Base-by-base conservation (phyloP, 2,797 vertebrate genomes). In the Tarsius wallacei region DNA sequence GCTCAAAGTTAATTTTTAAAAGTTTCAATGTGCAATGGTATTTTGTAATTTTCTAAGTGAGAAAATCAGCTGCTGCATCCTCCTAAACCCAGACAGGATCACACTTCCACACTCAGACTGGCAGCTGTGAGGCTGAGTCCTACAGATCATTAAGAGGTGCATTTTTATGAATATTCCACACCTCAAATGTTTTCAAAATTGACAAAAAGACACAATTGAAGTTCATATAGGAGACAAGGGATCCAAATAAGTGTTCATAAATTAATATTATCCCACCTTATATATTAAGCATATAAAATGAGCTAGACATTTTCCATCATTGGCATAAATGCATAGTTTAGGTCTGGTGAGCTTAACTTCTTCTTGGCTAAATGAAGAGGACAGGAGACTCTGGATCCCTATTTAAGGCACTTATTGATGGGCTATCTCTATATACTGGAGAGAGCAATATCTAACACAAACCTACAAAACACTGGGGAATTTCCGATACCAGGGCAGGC, bases 131-230 rank as follows among this genome's bases (percentile, higher is more conserved):
- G 11, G 36, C 57, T n/a, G 17, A n/a, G 7, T 73, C 68, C n/a
- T 59, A 5, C 4, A 19, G n/a, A 33, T 21, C 76, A 24, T 1
- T 5, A 12, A 47, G 1, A 13, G 42, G 1, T 0, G 3, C 2
- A 2, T 13, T 49, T 57, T 36, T 19, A 0, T 19, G 33, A 63
- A 31, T 0, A 3, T 17, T 0, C 66, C 53, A 47, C 2, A 2
- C 17, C 28, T 24, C 22, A 26, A 24, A 57, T 2, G 28, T 2
- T 33, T 55, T 49, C 7, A 15, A 51, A 68, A 47, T 6, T 28
- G 42, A 9, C 42, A 42, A 36, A 49, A 17, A 51, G 57, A 33
- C 19, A 31, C 1, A 3, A 42, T 17, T 8, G 19, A 33, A 77
- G 36, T 9, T 22, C 33, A 4, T 5, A 14, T 1, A 77, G n/a